Evolutionary conservation across 2,797 vertebrate species (phyloP).

Genomic region (Melanotaenia nigrans): DNA sequence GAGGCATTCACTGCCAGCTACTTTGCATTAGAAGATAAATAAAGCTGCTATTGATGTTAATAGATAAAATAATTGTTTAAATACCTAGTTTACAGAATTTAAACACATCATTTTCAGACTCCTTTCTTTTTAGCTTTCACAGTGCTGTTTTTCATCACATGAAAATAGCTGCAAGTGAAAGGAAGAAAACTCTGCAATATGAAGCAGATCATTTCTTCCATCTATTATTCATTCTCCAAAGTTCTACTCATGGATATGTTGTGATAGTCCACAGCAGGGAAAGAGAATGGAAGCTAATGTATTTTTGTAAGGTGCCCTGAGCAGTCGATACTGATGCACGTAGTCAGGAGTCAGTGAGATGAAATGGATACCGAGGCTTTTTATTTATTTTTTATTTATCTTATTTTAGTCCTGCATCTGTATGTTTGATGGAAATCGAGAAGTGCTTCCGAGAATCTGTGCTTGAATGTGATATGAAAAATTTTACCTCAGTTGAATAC

Average conservation of each 20-base stretch:
- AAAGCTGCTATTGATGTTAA: constrained; percentile 47
- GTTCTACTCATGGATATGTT: constrained; percentile 50
- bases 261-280: constrained; percentile 43
- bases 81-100: constrained; percentile 58
- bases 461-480: constrained; percentile 23
- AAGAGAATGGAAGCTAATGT: constrained; percentile 40
- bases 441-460: constrained; percentile 9
- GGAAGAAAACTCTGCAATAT: constrained; percentile 64
- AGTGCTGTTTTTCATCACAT: constrained; percentile 34
- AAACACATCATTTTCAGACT: constrained; percentile 39
- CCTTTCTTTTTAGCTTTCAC: constrained; percentile 20
- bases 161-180: constrained; percentile 70
- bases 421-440: constrained; percentile 34
- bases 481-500: constrained; percentile 30
- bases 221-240: constrained; percentile 71
- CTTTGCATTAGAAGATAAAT: constrained; percentile 72
- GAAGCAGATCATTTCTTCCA: constrained; percentile 66
- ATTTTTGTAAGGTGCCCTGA: constrained; percentile 42
- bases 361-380: constrained; percentile 51
- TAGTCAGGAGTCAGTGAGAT: constrained; percentile 22
- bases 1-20: constrained; percentile 62
- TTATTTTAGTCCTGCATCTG: constrained; percentile 19
- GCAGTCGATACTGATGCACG: constrained; percentile 34
- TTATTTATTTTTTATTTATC: constrained; percentile 5
- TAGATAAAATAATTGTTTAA: constrained; percentile 70